phyloP scores from a whole-genome alignment of 2,888 invertebrate genomes.

The Heliconius hortense region DNA sequence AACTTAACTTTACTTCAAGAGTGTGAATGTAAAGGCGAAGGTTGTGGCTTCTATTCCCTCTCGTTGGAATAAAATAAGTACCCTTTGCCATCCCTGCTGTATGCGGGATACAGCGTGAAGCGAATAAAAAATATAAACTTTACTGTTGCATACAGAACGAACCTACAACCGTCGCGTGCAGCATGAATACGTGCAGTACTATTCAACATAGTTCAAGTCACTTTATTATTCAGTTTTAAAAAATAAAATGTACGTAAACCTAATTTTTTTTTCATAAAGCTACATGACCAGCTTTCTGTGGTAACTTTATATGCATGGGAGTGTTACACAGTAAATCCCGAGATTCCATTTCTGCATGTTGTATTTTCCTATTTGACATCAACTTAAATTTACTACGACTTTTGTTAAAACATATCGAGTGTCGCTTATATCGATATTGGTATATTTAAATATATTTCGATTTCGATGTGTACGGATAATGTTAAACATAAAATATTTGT shows the following conservation, averaged over 20 bases:
- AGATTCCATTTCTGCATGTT: background rate
- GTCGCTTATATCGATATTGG: background rate
- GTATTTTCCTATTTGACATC: slow-evolving; percentile 10
- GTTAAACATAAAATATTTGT: background rate
- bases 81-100: too few species aligned
- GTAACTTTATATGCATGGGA: slow-evolving; percentile 3
- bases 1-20: too few species aligned
- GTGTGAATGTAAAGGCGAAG: too few species aligned
- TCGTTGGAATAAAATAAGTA: too few species aligned
- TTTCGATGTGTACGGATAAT: background rate
- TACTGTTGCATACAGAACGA: too few species aligned
- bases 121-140: background rate
- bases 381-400: slow-evolving; percentile 4
- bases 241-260: background rate
- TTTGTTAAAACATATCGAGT: background rate
- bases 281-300: background rate
- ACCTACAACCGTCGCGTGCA: background rate
- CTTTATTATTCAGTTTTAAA: background rate
- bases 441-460: slow-evolving; percentile 1
- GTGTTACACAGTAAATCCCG: slow-evolving; percentile 13
- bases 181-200: background rate
- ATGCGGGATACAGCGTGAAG: too few species aligned
- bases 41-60: too few species aligned
- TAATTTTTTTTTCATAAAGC: background rate
- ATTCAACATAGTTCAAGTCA: background rate